Base-by-base conservation (phyloP, 30 jellyfish, hydroid and myxozoan genomes). In the Aurelia sp. region DNA sequence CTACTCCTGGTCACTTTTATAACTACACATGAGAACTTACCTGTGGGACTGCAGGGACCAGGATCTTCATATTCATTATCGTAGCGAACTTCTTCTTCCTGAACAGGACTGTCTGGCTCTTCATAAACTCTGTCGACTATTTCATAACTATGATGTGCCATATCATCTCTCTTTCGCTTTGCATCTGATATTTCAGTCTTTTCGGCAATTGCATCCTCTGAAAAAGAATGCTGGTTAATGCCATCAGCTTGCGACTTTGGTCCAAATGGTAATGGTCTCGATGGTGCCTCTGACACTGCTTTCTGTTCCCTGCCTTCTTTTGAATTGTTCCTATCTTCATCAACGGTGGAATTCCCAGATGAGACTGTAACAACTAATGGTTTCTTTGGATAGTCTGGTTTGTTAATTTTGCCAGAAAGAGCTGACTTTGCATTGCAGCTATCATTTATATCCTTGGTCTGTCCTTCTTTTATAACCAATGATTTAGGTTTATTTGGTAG, bases 231-330 rank as follows among this genome's bases (percentile, higher is more conserved):
- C 44, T 31, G 72, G n/a, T 24, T 18, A 16, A 18, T 8, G 47
- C 17, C 50, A 60, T 40, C 64, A 12, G 24, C 21, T 10, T n/a
- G 33, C 0, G 85, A 60, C 13, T 9, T 59, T 63, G 96, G 96
- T 8, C 76, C 74, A 27, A 91, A 91, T 35, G 96, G 96, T 52
- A 88, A 31, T 4, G 96, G 96, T n/a, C 78, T 57, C 13, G 71
- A 24, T 47, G 96, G 91, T 5, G 96, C 91, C 6, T 88, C 91
- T 11, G 89, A 78, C 15, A 70, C 30, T 64, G 88, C 58, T 55
- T 68, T 88, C 88, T 85, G 67, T 5, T 41, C 58, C 21, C 22
- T 55, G 22, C 40, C 74, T 4, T 31, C 86, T 16, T 3, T 24
- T 38, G 51, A 55, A 48, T 62, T 55, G 19, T 27, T 61, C 51